Base-by-base conservation (phyloP, 2,797 vertebrate species). In the Epinephelus awoara region DNA sequence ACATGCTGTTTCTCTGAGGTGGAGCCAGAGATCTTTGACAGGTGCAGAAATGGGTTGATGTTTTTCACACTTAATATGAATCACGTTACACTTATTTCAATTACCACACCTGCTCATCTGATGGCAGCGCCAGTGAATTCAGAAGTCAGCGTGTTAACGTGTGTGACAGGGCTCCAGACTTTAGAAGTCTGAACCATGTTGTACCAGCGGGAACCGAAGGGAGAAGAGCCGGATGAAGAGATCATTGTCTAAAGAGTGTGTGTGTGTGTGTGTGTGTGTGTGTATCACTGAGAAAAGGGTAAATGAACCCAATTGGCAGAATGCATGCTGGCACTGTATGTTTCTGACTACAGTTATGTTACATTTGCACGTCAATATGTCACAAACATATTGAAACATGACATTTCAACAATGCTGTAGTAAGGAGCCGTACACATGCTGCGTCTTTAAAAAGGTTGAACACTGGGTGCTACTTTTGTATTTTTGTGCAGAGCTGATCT, bases 41-140 rank as follows among this genome's bases (percentile, higher is more conserved):
- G 75, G 44, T 44, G 81, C 29, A 42, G 58, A 46, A 42, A 64
- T 56, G 62, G 58, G 79, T 63, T 62, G 42, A 61, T 47, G 52
- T 58, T 75, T 72, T 72, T 77, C 69, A 71, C 82, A 66, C 71
- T 11, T 51, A n/a, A 59, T 56, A 21, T 52, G 23, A 72, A 73
- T 70, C 75, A 23, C 12, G 72, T 58, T 40, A 1, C 59, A 56
- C 59, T 57, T 27, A 17, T 74, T 77, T 77, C 70, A 52, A 42
- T 75, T 64, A 71, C 27, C 67, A 59, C 64, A 67, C 50, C 84
- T 67, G 57, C 63, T 80, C 77, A 7, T 57, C 65, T 63, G 69
- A 15, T 23, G 3, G 18, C 1, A 21, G 44, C 14, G 44, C 47
- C 25, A 10, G 46, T 19, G 72, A 55, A n/a, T 69, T 59, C 1